Conservation (phyloP, 2,797 vertebrate genomes). For the Coreius guichenoti region DNA sequence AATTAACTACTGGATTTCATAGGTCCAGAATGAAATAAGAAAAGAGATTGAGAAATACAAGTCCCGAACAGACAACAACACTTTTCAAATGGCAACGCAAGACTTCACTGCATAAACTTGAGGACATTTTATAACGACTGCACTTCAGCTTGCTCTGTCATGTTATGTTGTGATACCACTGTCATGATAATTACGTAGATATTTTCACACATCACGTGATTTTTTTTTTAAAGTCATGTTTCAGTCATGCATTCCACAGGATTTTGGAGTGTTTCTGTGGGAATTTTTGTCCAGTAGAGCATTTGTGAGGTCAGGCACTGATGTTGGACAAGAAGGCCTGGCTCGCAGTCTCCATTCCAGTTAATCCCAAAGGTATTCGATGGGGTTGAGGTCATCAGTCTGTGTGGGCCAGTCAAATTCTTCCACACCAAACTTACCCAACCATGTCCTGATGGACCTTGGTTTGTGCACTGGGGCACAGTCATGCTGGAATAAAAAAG, state of each 20-base stretch:
- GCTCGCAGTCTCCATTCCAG: neutral
- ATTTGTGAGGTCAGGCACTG: neutral
- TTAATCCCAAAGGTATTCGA: neutral
- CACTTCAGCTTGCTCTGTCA: neutral
- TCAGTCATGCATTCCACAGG: neutral
- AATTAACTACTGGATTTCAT: constrained; percentile 24
- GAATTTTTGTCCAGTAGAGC: neutral
- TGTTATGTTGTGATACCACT: neutral
- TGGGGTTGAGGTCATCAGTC: neutral
- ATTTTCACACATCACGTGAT: neutral
- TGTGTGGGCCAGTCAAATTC: neutral
- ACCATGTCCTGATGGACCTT: neutral
- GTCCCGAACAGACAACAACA: constrained; percentile 66
- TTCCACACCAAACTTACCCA: neutral
- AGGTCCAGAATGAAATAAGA: constrained; percentile 76
- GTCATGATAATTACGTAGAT: neutral
- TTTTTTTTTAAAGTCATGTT: no score
- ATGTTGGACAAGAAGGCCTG: neutral
- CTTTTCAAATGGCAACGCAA: constrained; percentile 71
- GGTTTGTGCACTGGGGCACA: neutral
- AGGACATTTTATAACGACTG: neutral
- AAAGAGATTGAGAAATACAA: constrained; percentile 67
- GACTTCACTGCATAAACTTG: constrained; percentile 68
- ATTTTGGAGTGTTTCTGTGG: neutral
- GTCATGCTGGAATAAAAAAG: neutral